These are phyloP conservation scores for Drosophila melanocephala DNA, from an alignment of 2,888 invertebrate genomes.

Conservation along the genomic window DNA sequence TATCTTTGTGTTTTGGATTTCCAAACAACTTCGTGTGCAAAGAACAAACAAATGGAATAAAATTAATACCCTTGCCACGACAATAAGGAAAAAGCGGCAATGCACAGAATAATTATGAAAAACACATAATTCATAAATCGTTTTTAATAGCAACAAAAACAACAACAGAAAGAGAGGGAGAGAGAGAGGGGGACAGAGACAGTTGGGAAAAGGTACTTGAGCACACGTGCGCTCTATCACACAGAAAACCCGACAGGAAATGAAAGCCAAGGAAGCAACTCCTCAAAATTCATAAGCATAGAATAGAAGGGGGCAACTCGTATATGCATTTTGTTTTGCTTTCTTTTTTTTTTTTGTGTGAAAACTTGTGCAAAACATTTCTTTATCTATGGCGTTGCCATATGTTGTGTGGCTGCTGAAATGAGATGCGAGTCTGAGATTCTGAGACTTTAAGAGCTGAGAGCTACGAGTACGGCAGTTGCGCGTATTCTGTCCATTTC, in stretches of 20 bases:
- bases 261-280: constrained; percentile 33
- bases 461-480: not conserved
- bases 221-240: constrained; percentile 67
- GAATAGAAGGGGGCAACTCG: not conserved
- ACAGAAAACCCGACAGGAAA: constrained; percentile 45
- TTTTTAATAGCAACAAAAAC: constrained; percentile 73
- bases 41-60: constrained; percentile 31
- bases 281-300: constrained; percentile 25
- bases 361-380: constrained; percentile 40
- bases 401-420: constrained; percentile 29
- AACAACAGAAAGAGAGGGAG: constrained; percentile 30
- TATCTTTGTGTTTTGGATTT: constrained; percentile 65
- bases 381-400: constrained; percentile 57
- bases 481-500: not conserved
- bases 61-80: constrained; percentile 53
- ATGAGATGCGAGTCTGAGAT: constrained; percentile 10
- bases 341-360: not conserved
- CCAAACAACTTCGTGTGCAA: constrained; percentile 26
- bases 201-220: constrained; percentile 32
- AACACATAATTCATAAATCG: constrained; percentile 79
- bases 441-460: not conserved
- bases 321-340: constrained; percentile 35
- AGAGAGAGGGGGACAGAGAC: not conserved
- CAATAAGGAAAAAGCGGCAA: constrained; percentile 30
- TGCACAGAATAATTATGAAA: constrained; percentile 51